Evolutionary conservation across 2,888 invertebrate genomes (phyloP).

Genomic region (Dryobotodes eremita): DNA sequence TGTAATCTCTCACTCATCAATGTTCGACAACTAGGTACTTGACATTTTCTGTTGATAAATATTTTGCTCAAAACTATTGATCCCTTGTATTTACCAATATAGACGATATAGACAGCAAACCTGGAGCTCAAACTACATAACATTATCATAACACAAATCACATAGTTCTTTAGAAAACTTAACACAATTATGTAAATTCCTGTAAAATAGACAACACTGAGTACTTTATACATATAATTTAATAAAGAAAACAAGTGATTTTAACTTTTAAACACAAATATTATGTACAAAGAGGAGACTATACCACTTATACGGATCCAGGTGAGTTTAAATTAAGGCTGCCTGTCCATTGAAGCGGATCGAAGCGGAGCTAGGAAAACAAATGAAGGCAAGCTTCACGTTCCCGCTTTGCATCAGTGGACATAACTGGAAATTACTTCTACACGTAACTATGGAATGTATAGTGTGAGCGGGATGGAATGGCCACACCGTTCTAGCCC

Average conservation of each 20-base stretch:
- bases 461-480: neutral
- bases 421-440: neutral
- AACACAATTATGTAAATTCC: constrained; percentile 77
- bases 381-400: neutral
- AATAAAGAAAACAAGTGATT: constrained; percentile 61
- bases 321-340: constrained; percentile 77
- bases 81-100: neutral
- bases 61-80: neutral
- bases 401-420: neutral
- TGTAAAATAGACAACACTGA: constrained; percentile 70
- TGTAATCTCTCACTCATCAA: neutral
- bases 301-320: constrained; percentile 88
- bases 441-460: neutral
- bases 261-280: constrained; percentile 70
- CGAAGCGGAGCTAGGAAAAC: neutral
- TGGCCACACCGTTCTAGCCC: neutral
- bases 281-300: constrained; percentile 87
- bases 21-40: too few species aligned
- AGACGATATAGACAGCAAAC: neutral
- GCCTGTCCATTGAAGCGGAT: constrained; percentile 1
- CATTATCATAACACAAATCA: constrained; percentile 32
- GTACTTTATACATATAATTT: constrained; percentile 60
- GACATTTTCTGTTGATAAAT: neutral
- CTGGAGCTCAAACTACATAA: constrained; percentile 10
- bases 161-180: constrained; percentile 44